Evolutionary conservation across 1,140 invertebrate species (phyloP).

Genomic region (Drosophila parvula): DNA sequence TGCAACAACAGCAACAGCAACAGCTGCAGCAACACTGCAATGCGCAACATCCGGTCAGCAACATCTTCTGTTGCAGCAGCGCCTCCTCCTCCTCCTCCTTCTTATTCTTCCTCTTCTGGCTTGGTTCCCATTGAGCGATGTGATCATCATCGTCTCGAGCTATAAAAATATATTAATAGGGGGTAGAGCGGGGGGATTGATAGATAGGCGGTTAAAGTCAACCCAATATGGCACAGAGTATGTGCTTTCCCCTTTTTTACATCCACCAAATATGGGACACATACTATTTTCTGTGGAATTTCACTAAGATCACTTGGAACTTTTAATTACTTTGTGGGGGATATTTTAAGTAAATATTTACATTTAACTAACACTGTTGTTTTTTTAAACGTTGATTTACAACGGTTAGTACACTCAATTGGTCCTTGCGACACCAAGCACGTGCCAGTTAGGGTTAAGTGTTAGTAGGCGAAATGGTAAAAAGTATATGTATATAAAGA

Average conservation of each 20-base stretch:
- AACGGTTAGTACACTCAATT: too few species aligned
- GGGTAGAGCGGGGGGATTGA: background rate
- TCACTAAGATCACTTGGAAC: background rate
- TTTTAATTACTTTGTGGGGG: background rate
- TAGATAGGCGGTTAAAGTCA: slow-evolving; percentile 7
- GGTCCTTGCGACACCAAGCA: too few species aligned
- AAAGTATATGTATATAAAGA: too few species aligned
- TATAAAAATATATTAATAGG: slow-evolving; percentile 48
- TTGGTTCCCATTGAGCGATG: slow-evolving; percentile 28
- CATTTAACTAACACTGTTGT: background rate
- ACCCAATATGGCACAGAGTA: background rate
- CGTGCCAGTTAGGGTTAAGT: too few species aligned
- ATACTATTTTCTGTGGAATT: slow-evolving; percentile 3
- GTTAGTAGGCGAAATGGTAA: too few species aligned
- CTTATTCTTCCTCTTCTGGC: slow-evolving; percentile 1
- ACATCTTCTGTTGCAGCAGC: slow-evolving; percentile 48
- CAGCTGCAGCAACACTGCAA: slow-evolving; percentile 44
- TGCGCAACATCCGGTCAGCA: slow-evolving; percentile 63
- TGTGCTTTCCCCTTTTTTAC: slow-evolving; percentile 10
- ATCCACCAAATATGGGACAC: slow-evolving; percentile 8
- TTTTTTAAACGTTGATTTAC: too few species aligned
- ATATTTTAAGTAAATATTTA: too few species aligned
- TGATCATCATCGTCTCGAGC: slow-evolving; percentile 45
- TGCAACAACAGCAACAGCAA: slow-evolving; percentile 47
- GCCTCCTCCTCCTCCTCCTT: background rate